Evolutionary conservation across 2,888 invertebrate genomes (phyloP).

Genomic region (Suillia variegata): DNA sequence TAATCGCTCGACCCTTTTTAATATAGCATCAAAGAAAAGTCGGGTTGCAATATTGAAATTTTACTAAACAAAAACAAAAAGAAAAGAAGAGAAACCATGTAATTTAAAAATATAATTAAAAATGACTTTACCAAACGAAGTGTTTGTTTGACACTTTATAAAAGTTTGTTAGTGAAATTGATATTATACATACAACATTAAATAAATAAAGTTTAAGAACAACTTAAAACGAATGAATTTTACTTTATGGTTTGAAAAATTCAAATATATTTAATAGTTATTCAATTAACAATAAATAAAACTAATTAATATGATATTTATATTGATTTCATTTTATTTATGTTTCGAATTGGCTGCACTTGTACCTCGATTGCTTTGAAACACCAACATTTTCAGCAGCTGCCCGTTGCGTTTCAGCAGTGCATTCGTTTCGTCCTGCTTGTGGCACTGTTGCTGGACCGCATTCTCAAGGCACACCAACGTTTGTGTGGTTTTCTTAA

Average conservation of each 20-base stretch:
- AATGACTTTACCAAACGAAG: conserved; percentile 11
- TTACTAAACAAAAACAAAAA: background rate
- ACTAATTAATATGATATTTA: too few species aligned
- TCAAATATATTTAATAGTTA: too few species aligned
- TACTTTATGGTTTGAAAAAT: too few species aligned
- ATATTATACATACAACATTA: conserved; percentile 9
- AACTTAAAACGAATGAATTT: conserved; percentile 14
- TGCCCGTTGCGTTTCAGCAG: conserved; percentile 24
- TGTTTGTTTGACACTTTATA: conserved; percentile 4
- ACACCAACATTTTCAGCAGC: conserved; percentile 23
- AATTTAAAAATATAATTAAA: background rate
- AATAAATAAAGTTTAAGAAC: conserved; percentile 10
- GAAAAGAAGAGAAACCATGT: too few species aligned
- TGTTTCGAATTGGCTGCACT: too few species aligned
- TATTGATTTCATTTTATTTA: too few species aligned
- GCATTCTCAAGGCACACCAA: conserved; percentile 11
- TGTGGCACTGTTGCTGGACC: conserved; percentile 16
- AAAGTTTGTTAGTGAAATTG: conserved; percentile 24
- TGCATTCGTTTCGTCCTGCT: conserved; percentile 26
- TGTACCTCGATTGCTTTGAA: too few species aligned
- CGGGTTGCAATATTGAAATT: background rate
- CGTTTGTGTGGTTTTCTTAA: conserved; percentile 8
- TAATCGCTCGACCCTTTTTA: too few species aligned
- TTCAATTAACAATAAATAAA: too few species aligned
- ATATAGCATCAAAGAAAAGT: too few species aligned